A percentile compares a stretch with the other conserved stretches of the same genome.
Conservation (phyloP, 2,888 invertebrate species). For the Thecocarcelia acutangulata region DNA sequence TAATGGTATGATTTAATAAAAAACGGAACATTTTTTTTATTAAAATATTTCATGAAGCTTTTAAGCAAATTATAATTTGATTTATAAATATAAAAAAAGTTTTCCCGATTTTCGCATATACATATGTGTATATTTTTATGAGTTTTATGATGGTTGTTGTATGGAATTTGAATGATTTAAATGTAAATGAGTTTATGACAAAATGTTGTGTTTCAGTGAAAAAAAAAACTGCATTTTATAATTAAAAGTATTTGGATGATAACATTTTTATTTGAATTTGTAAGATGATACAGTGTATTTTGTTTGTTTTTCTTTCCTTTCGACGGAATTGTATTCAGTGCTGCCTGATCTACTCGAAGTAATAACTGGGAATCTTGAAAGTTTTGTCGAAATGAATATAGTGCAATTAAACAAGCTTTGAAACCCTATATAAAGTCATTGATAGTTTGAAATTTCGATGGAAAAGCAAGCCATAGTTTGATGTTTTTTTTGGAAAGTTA, state of each 20-base stretch:
- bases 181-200: constrained; percentile 21
- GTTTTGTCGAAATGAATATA: no score
- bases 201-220: constrained; percentile 28
- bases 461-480: no score
- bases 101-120: constrained; percentile 4
- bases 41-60: constrained; percentile 50
- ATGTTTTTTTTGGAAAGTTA: no score
- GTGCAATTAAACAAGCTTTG: no score
- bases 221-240: constrained; percentile 1
- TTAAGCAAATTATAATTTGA: constrained; percentile 59
- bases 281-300: constrained; percentile 60
- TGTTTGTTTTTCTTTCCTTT: constrained; percentile 15
- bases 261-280: not conserved
- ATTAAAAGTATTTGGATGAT: constrained; percentile 18
- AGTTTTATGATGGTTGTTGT: constrained; percentile 10
- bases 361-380: no score
- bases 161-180: constrained; percentile 26
- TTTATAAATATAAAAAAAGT: constrained; percentile 39
- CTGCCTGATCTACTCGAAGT: not conserved
- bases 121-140: constrained; percentile 32
- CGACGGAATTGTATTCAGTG: not conserved
- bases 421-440: no score
- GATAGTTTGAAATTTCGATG: no score
- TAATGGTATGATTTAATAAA: constrained; percentile 52
- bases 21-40: constrained; percentile 28